phyloP scores from a whole-genome alignment of 1,140 invertebrate species.

The Leptestheria dahalacensis region DNA sequence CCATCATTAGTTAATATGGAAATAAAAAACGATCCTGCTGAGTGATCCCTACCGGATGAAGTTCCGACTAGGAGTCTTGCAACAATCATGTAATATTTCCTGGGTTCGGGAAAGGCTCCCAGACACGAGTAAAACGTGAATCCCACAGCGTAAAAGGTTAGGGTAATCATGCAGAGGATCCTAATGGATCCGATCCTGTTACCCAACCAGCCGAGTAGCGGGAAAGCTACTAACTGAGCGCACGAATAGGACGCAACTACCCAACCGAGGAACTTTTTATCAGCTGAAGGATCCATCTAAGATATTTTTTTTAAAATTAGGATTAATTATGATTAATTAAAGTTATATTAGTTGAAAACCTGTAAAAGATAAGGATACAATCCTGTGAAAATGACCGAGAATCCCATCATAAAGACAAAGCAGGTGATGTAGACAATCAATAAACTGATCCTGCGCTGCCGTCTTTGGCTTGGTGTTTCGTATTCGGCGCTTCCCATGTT shows the following conservation, averaged over 20 bases:
- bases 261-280: conserved; percentile 67
- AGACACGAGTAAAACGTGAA: conserved; percentile 64
- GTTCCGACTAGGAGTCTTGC: conserved; percentile 68
- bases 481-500: background rate
- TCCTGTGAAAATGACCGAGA: conserved; percentile 76
- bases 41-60: conserved; percentile 50
- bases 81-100: conserved; percentile 53
- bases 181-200: conserved; percentile 54
- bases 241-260: conserved; percentile 75
- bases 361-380: conserved; percentile 78
- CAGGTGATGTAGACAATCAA: conserved; percentile 77
- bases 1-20: no score
- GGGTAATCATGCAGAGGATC: conserved; percentile 49
- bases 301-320: conserved; percentile 18
- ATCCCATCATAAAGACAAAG: conserved; percentile 78
- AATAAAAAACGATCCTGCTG: conserved; percentile 12
- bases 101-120: conserved; percentile 39
- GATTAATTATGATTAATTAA: no score
- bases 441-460: conserved; percentile 58
- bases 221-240: conserved; percentile 75
- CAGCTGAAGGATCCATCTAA: conserved; percentile 56
- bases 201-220: conserved; percentile 71
- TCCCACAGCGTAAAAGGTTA: conserved; percentile 55
- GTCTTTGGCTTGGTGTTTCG: conserved; percentile 47
- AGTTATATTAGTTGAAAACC: no score